Evolutionary conservation across 2,797 vertebrate genomes (phyloP), one percentile per base, ranked within the genome.

Genomic region (Taenioides sp.): DNA sequence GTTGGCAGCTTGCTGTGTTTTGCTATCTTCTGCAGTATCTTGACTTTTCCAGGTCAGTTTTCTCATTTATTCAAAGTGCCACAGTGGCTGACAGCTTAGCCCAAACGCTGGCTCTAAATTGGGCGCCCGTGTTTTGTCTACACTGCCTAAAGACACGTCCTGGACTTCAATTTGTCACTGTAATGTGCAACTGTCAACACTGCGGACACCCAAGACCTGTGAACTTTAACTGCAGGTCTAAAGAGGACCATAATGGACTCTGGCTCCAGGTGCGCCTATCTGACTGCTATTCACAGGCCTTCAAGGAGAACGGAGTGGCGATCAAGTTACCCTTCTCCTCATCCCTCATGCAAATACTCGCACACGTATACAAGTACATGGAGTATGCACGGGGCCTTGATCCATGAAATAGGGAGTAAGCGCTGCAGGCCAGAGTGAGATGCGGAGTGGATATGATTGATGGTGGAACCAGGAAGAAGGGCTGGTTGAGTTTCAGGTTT

Each of bases 371-470:
- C n/a, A 72, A 68, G 73, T 40, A 69, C 58, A 68, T 60, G 74
- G 84, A 80, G 84, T 82, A 85, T 79, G 85, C 82, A 84, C 71
- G 67, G 85, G 80, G 85, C 88, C 80, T 62, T 89, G 89, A 93
- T 90, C 90, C 89, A 90, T 93, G 91, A 93, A 93, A 92, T 91
- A 79, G 83, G 87, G 84, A 87, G 84, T 88, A 89, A 88, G 89
- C 75, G 84, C 80, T 86, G 83, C 78, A 81, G 86, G 86, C 77
- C 79, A 80, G 69, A 72, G 80, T 78, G 73, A 72, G 80, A 75
- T 69, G 76, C 54, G 70, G 78, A 84, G 74, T 86, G 73, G 78
- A 86, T 69, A 47, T 89, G 90, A 92, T 87, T 91, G 88, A 93
- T 93, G 87, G 80, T 54, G n/a, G 77, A 79, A 81, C 82, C 70